Conservation (phyloP, 2,797 vertebrate genomes). For the Eospalax fontanierii region DNA sequence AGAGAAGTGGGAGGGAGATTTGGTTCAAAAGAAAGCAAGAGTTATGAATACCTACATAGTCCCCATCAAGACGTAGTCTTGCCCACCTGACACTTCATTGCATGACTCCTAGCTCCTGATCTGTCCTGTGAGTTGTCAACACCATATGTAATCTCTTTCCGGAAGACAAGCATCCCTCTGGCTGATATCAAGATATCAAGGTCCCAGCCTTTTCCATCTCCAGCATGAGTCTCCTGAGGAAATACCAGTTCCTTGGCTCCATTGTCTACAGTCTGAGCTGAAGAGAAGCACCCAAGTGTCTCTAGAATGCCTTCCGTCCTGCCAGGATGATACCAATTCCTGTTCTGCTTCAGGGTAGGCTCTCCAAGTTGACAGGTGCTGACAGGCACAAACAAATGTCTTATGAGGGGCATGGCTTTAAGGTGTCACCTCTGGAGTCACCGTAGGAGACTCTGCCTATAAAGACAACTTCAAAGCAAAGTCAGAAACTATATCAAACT, state of each 20-base stretch:
- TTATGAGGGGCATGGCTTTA: rapidly evolving
- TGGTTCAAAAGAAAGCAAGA: neutral
- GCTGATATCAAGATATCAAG: neutral
- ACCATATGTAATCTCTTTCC: neutral
- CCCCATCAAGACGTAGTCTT: neutral
- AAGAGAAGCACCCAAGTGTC: rapidly evolving
- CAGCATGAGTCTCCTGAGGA: neutral
- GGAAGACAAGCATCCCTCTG: neutral
- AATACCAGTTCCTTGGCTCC: neutral
- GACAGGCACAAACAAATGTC: neutral
- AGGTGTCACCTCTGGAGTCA: neutral
- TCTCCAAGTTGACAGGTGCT: neutral
- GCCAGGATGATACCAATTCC: neutral
- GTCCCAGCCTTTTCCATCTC: neutral
- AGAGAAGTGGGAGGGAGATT: neutral
- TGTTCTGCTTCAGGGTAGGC: neutral
- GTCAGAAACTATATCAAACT: neutral
- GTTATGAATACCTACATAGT: neutral
- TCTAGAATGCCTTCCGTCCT: neutral
- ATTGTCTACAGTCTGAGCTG: neutral
- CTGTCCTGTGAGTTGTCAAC: neutral
- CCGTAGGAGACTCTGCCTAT: neutral
- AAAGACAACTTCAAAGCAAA: neutral
- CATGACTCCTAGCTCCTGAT: neutral
- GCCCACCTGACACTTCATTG: too few species aligned